phyloP scores from a whole-genome alignment of 2,113 vertebrate species.

The Corythoichthys haematopterus region DNA sequence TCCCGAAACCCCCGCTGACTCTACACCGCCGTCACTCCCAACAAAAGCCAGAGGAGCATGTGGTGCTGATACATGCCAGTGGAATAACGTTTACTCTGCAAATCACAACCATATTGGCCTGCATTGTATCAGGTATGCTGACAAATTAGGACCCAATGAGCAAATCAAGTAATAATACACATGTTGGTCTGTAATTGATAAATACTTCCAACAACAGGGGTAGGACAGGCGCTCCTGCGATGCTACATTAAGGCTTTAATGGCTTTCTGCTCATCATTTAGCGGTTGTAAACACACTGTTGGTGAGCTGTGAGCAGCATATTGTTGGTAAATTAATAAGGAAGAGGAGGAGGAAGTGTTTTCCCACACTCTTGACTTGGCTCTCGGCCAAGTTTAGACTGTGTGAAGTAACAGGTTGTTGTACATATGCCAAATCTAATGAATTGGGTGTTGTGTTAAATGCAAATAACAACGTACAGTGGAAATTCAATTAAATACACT shows the following conservation, averaged over 20 bases:
- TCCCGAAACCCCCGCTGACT: conserved; percentile 60
- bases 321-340: conserved; percentile 76
- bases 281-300: conserved; percentile 65
- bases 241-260: conserved; percentile 65
- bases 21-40: conserved; percentile 23
- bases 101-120: conserved; percentile 69
- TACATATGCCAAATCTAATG: background rate
- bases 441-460: too few species aligned
- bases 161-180: background rate
- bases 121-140: conserved; percentile 54
- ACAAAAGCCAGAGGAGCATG: conserved; percentile 54
- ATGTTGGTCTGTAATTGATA: background rate
- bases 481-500: too few species aligned
- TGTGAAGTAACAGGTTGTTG: conserved; percentile 65
- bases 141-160: background rate
- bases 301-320: conserved; percentile 68
- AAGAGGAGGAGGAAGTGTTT: conserved; percentile 2
- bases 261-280: conserved; percentile 64
- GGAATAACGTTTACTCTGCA: conserved; percentile 85
- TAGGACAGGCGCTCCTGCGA: conserved; percentile 19
- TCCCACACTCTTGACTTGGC: conserved; percentile 65
- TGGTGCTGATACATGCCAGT: conserved; percentile 74
- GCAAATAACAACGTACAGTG: too few species aligned
- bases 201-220: conserved; percentile 31
- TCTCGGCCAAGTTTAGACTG: conserved; percentile 66